Evolutionary conservation across 2,888 invertebrate genomes (phyloP).

Genomic region (Epinotia brunnichana): DNA sequence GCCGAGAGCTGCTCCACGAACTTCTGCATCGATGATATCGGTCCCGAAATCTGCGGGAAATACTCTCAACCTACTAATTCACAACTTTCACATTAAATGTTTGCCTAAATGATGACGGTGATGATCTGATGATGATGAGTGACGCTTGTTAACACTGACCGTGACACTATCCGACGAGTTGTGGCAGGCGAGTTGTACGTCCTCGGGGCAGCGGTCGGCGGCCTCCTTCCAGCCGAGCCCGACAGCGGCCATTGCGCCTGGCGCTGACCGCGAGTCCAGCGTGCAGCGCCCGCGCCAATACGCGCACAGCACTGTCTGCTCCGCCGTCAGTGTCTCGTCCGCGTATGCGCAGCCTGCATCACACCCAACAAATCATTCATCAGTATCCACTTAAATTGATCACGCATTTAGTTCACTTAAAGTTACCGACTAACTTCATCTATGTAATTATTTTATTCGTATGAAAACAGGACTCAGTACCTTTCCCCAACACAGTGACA

Average conservation of each 20-base stretch:
- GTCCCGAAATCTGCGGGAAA: conserved; percentile 89
- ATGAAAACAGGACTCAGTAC: no score
- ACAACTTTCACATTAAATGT: no score
- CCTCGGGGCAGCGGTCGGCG: conserved; percentile 88
- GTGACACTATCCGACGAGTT: conserved; percentile 97
- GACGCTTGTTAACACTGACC: no score
- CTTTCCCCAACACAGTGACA: no score
- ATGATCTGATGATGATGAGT: no score
- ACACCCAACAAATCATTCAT: no score
- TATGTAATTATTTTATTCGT: no score
- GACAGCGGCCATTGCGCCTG: conserved; percentile 96
- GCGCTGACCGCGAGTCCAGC: conserved; percentile 87
- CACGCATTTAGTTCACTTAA: no score
- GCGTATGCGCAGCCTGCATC: conserved; percentile 94
- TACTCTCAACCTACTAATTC: background rate
- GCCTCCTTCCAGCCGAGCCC: conserved; percentile 95
- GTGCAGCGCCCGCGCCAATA: conserved; percentile 96
- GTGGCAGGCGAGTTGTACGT: conserved; percentile 96
- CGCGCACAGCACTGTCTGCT: conserved; percentile 96
- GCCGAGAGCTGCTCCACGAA: conserved; percentile 87
- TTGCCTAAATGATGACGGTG: no score
- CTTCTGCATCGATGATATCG: conserved; percentile 86
- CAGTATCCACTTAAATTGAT: no score
- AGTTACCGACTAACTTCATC: no score
- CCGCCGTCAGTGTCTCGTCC: conserved; percentile 96